A percentile compares a stretch with the other conserved stretches of the same genome.
Evolutionary conservation across 1,140 invertebrate species (phyloP).

Genomic region (Heliconius melpomene): DNA sequence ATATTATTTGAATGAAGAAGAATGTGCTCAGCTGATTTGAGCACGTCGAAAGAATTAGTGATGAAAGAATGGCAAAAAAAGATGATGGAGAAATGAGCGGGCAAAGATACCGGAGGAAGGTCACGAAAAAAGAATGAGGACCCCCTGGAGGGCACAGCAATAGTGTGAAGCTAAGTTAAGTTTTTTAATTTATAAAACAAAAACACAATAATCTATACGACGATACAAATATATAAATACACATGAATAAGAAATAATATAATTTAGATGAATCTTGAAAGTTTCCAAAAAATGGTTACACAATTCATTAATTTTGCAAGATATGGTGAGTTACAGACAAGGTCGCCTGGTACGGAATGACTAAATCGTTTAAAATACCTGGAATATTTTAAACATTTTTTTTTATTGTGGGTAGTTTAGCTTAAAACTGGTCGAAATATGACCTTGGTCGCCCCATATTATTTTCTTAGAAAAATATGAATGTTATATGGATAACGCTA

Average conservation of each 20-base stretch:
- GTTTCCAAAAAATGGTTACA: not conserved
- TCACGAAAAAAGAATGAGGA: no score
- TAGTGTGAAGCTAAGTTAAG: no score
- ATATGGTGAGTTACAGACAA: constrained; percentile 21
- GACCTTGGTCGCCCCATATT: not conserved
- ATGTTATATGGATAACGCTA: no score
- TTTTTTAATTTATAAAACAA: no score
- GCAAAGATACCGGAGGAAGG: no score
- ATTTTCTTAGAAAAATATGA: not conserved
- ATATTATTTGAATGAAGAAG: no score
- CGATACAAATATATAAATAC: not conserved
- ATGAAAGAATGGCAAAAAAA: no score
- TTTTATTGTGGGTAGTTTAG: not conserved
- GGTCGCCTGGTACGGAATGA: constrained; percentile 24
- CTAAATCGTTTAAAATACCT: constrained; percentile 25
- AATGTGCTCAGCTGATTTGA: no score
- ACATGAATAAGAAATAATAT: not conserved
- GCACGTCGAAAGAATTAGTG: no score
- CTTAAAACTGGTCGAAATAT: not conserved
- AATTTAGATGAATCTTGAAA: not conserved
- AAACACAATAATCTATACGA: not conserved
- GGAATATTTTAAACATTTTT: constrained; percentile 9
- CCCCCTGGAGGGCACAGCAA: no score
- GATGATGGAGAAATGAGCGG: no score
- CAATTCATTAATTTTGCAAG: constrained; percentile 15